Percentiles rank a stretch among this genome's conserved stretches.
phyloP scores from a whole-genome alignment of 2,888 invertebrate genomes.

The Caenorhabditis virilis region DNA sequence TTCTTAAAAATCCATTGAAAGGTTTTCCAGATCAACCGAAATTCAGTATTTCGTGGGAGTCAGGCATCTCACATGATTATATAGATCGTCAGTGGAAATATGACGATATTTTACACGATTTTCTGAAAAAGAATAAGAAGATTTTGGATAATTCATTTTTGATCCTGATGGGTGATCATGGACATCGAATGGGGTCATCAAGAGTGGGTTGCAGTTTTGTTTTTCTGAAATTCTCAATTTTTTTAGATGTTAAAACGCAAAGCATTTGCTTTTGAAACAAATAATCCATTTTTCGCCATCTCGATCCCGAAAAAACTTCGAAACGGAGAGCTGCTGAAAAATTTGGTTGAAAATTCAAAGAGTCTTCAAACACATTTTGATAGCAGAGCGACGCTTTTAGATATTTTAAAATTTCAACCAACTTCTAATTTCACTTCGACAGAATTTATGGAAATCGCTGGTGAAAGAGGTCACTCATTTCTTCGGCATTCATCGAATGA shows the following conservation, averaged over 20 bases:
- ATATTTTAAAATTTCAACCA: slow-evolving; percentile 47
- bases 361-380: slow-evolving; percentile 49
- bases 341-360: slow-evolving; percentile 35
- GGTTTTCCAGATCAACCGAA: slow-evolving; percentile 40
- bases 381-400: slow-evolving; percentile 45
- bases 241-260: no score
- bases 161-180: slow-evolving; percentile 55
- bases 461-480: slow-evolving; percentile 40
- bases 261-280: slow-evolving; percentile 47
- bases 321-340: slow-evolving; percentile 21
- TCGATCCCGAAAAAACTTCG: slow-evolving; percentile 43
- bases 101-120: slow-evolving; percentile 48
- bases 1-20: no score
- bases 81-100: slow-evolving; percentile 45
- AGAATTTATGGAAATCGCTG: slow-evolving; percentile 8
- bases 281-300: slow-evolving; percentile 50
- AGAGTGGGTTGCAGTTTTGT: slow-evolving; percentile 45
- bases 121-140: slow-evolving; percentile 37
- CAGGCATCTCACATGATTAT: slow-evolving; percentile 46
- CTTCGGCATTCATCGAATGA: slow-evolving; percentile 33
- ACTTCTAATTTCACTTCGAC: slow-evolving; percentile 12
- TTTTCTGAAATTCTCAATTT: no score
- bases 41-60: slow-evolving; percentile 51
- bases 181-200: slow-evolving; percentile 46
- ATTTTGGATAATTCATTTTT: slow-evolving; percentile 49